Evolutionary conservation across 30 jellyfish, hydroid and myxozoan genomes (phyloP), one percentile per base, ranked within the genome.

Genomic region (Cassiopea xamachana): DNA sequence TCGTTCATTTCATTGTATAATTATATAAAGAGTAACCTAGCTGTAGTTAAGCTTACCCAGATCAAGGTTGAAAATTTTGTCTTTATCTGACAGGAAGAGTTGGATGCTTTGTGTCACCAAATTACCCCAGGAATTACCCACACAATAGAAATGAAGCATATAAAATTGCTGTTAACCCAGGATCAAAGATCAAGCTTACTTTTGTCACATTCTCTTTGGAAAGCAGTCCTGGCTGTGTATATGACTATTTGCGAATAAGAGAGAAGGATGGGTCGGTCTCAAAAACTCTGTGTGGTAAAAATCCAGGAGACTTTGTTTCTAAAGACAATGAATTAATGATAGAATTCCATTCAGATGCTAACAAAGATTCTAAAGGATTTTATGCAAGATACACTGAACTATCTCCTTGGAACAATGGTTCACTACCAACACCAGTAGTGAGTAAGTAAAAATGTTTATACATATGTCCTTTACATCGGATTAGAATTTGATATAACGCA

Each of bases 71-170:
- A 2, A 2, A 51, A 2, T 2, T 51, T 9, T 9, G 64, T 51
- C 64, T 9, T 2, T 4, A 62, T 50, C 50, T 79, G 16, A 79
- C 59, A 7, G 80, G 80, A 18, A 80, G 27, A 4, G 59, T 58
- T 60, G 89, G 89, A 60, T 80, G 80, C n/a, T 60, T 59, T 17
- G 89, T 80, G n/a, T 80, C 89, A 48, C 89, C 89, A 61, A 68
- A 68, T 61, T 80, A 51, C 48, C 89, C 89, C 12, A 27, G 15
- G 39, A 60, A 60, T 46, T 80, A 80, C 59, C 89, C 89, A 19
- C 43, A 61, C 64, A 4, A 18, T 9, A 59, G 27, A 17, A 18
- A 15, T 2, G 27, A 27, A 19, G 13, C 71, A 1, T 60, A 80
- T 55, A 60, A 39, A 5, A 80, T 80, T 62, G 15, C 10, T 7